Evolutionary conservation across 1,140 invertebrate genomes (phyloP).

Genomic region (Pogonognathellus flavescens): DNA sequence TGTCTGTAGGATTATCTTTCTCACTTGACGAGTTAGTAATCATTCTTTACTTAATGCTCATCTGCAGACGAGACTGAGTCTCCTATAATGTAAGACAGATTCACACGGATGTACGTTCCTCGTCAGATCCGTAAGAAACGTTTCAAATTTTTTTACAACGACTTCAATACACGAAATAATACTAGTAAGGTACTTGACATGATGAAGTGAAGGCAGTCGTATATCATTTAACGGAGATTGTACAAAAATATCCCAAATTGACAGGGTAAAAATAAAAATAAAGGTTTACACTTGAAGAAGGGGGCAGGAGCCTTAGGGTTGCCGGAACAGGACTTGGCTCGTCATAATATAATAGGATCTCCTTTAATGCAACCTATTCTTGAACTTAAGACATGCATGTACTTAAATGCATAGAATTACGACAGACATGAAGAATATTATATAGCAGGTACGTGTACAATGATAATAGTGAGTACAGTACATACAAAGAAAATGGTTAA

Average conservation of each 20-base stretch:
- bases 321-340: not conserved
- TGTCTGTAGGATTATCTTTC: not conserved
- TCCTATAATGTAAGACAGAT: not conserved
- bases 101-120: not conserved
- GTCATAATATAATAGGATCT: not conserved
- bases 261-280: not conserved
- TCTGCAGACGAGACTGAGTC: not conserved
- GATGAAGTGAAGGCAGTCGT: not conserved
- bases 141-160: not conserved
- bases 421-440: not conserved
- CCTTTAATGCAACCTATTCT: conserved; percentile 5
- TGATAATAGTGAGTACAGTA: not conserved
- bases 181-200: not conserved
- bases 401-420: not conserved
- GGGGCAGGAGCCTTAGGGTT: conserved; percentile 15
- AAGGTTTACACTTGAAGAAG: not conserved
- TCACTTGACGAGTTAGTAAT: conserved; percentile 25
- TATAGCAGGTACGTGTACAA: not conserved
- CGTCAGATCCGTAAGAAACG: conserved; percentile 4
- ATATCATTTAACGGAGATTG: conserved; percentile 17
- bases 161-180: not conserved
- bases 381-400: conserved; percentile 11
- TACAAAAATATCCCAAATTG: not conserved
- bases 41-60: not conserved
- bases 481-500: not conserved